Conservation (phyloP, 1,140 invertebrate genomes). For the Halesus radiatus region DNA sequence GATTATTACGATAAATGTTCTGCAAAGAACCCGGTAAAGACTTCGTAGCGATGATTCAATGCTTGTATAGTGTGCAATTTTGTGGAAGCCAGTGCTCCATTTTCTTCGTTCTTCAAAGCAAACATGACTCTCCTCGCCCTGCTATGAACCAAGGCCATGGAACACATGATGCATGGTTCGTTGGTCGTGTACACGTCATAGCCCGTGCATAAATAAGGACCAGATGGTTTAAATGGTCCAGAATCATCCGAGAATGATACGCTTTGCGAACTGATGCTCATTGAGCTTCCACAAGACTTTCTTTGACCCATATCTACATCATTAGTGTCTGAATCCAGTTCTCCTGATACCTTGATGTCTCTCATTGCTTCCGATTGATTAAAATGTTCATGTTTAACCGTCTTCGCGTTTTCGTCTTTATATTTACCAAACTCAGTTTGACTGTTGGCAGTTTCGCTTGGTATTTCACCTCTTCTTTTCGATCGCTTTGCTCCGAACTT, state of each 20-base stretch:
- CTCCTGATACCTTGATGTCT: too few relatives aligned
- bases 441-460: not conserved
- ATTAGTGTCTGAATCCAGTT: too few relatives aligned
- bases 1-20: not conserved
- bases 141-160: slow-evolving; percentile 94
- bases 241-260: not conserved
- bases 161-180: slow-evolving; percentile 95
- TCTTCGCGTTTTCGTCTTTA: slow-evolving; percentile 25
- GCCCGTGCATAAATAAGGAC: slow-evolving; percentile 90
- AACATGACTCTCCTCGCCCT: slow-evolving; percentile 88
- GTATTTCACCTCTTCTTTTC: slow-evolving; percentile 43
- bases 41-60: slow-evolving; percentile 94
- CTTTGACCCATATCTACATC: slow-evolving; percentile 51
- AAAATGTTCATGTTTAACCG: slow-evolving; percentile 57
- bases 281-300: not conserved
- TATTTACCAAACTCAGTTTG: not conserved
- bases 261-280: not conserved
- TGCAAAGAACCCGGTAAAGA: slow-evolving; percentile 70
- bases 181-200: slow-evolving; percentile 87
- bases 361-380: too few relatives aligned
- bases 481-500: slow-evolving; percentile 58
- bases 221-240: slow-evolving; percentile 57
- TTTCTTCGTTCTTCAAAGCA: slow-evolving; percentile 66
- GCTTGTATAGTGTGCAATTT: slow-evolving; percentile 84
- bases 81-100: slow-evolving; percentile 81